phyloP scores from a whole-genome alignment of 2,797 vertebrate species.

The Falco columbarius region DNA sequence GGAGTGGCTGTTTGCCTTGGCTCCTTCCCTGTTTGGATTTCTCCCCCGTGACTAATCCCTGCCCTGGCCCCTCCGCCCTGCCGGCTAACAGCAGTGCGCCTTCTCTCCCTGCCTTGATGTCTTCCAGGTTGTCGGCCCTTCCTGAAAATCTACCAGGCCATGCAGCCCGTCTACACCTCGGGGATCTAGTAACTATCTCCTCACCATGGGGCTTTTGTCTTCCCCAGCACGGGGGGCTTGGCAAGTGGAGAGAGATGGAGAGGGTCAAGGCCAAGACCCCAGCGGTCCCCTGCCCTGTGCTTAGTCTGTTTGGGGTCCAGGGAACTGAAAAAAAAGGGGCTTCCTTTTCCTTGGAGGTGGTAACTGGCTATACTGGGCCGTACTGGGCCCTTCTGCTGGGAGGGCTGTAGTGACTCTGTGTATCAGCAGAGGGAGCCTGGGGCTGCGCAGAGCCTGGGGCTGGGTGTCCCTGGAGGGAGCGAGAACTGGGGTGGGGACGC shows the following conservation, averaged over 20 bases:
- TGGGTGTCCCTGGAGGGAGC: background rate
- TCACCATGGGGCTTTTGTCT: background rate
- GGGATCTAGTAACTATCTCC: conserved; percentile 93
- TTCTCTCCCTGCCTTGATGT: conserved; percentile 61
- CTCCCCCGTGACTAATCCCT: conserved; percentile 57
- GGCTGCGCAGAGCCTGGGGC: background rate
- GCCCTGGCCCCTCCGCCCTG: conserved; percentile 47
- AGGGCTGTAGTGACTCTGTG: conserved; percentile 17
- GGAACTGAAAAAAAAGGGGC: background rate
- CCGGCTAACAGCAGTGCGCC: conserved; percentile 24
- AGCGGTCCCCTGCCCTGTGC: background rate
- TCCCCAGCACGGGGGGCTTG: background rate
- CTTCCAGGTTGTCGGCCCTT: conserved; percentile 93
- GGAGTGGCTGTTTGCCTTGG: conserved; percentile 65
- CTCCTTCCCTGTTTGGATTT: conserved; percentile 62
- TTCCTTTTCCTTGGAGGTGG: background rate
- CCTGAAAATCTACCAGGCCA: conserved; percentile 98
- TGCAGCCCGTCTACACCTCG: conserved; percentile 99
- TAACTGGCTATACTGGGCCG: background rate
- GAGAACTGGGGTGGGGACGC: background rate
- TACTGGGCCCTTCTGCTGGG: background rate
- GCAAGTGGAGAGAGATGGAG: background rate
- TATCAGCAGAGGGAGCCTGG: conserved; percentile 69
- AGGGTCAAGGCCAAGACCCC: background rate
- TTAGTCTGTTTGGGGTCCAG: background rate